A percentile compares a stretch with the other conserved stretches of the same genome.
Evolutionary conservation across 2,113 vertebrate genomes (phyloP).

Genomic region (Pholis gunnellus): DNA sequence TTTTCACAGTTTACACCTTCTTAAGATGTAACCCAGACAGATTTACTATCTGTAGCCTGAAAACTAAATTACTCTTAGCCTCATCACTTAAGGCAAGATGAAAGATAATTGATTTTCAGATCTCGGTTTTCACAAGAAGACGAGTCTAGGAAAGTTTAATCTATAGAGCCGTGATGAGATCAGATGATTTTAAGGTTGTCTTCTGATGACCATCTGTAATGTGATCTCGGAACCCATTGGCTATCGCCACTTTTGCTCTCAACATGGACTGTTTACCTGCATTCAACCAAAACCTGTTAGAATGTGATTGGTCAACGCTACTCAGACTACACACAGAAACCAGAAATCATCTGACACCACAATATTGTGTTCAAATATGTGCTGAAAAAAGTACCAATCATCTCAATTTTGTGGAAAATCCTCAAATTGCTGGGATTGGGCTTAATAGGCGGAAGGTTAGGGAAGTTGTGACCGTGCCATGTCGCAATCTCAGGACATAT

Average conservation of each 20-base stretch:
- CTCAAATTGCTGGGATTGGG: conserved; percentile 23
- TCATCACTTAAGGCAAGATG: conserved; percentile 23
- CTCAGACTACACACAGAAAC: no score
- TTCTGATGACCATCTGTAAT: conserved; percentile 27
- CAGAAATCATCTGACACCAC: no score
- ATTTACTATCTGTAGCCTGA: conserved; percentile 19
- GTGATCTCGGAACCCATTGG: conserved; percentile 3
- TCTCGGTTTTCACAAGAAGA: conserved; percentile 36
- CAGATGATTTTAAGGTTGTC: conserved; percentile 38
- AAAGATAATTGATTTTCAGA: conserved; percentile 11
- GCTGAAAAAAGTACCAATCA: conserved; percentile 21
- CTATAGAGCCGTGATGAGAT: conserved; percentile 27
- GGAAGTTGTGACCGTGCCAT: not conserved
- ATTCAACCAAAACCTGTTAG: not conserved
- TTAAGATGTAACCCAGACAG: conserved; percentile 33
- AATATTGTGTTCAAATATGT: conserved; percentile 16
- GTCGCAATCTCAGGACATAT: not conserved
- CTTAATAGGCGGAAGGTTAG: not conserved
- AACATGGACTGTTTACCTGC: no score
- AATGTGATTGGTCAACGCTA: not conserved
- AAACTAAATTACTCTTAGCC: conserved; percentile 29
- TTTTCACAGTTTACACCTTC: conserved; percentile 21
- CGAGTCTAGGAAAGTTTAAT: conserved; percentile 17
- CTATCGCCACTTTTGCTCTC: not conserved
- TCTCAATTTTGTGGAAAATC: conserved; percentile 12